These are phyloP conservation scores for Eudasyphora cyanicolor DNA, from an alignment of 2,888 invertebrate species.

Conservation along the genomic window DNA sequence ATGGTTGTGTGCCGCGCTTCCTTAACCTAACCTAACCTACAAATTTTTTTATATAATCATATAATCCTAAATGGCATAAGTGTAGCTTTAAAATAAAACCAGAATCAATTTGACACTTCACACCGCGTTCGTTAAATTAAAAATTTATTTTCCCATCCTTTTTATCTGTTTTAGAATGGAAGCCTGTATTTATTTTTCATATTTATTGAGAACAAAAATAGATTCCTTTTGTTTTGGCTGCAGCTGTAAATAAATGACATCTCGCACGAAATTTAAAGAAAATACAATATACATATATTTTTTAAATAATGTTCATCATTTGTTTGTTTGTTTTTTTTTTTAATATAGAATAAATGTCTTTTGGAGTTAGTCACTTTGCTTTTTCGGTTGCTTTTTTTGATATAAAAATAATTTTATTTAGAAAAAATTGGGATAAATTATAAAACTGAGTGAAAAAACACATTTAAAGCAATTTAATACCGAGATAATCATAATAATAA, in stretches of 20 bases:
- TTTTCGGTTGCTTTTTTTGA: slow-evolving; percentile 12
- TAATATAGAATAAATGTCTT: slow-evolving; percentile 55
- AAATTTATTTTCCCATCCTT: too few relatives aligned
- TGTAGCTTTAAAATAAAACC: too few relatives aligned
- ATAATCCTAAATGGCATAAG: too few relatives aligned
- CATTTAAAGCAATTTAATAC: slow-evolving; percentile 49
- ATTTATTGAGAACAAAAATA: slow-evolving; percentile 38
- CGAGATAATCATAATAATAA: slow-evolving; percentile 1
- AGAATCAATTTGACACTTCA: too few relatives aligned
- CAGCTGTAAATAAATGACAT: not conserved
- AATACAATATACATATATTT: slow-evolving; percentile 26
- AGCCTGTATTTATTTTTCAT: too few relatives aligned
- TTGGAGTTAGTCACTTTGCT: slow-evolving; percentile 17
- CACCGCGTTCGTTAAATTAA: too few relatives aligned
- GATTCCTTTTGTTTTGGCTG: not conserved
- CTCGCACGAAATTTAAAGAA: not conserved
- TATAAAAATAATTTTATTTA: slow-evolving; percentile 27
- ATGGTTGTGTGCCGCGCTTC: too few relatives aligned
- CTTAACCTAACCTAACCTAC: too few relatives aligned
- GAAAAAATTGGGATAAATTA: not conserved
- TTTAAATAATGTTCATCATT: too few relatives aligned
- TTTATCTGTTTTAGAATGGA: too few relatives aligned
- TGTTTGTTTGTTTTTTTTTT: slow-evolving; percentile 31
- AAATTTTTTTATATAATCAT: too few relatives aligned
- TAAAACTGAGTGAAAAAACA: slow-evolving; percentile 40